phyloP scores from a whole-genome alignment of 2,113 vertebrate genomes.

The Plectropomus leopardus region DNA sequence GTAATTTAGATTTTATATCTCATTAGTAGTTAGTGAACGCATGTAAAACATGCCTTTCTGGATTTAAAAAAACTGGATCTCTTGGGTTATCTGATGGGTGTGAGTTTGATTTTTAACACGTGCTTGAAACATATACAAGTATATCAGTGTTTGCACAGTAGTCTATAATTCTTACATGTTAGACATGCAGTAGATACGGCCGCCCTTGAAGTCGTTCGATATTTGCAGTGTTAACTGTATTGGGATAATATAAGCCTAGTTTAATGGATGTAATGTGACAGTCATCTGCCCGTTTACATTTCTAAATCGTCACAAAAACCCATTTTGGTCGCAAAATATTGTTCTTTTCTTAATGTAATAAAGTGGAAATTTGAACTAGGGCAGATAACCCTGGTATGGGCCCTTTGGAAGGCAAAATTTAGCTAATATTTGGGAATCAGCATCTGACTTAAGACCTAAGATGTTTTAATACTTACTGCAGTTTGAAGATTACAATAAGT shows the following conservation, averaged over 20 bases:
- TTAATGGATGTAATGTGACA: conserved; percentile 1
- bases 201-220: background rate
- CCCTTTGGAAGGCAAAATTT: background rate
- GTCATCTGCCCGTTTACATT: background rate
- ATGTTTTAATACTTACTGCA: background rate
- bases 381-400: background rate
- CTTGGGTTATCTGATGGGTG: background rate
- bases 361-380: background rate
- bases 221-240: background rate
- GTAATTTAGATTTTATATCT: too few species aligned
- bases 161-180: background rate
- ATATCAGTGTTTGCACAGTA: background rate
- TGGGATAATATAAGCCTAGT: background rate
- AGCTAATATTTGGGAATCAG: background rate
- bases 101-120: background rate
- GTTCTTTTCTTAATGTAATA: background rate
- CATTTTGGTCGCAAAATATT: background rate
- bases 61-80: too few species aligned
- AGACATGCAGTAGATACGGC: too few species aligned
- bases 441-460: too few species aligned
- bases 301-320: background rate
- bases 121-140: background rate
- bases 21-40: too few species aligned
- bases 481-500: background rate
- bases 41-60: too few species aligned